Evolutionary conservation across 2,797 vertebrate species (phyloP), one percentile per base, ranked within the genome.

Genomic region (Perdix hodgsoniae): DNA sequence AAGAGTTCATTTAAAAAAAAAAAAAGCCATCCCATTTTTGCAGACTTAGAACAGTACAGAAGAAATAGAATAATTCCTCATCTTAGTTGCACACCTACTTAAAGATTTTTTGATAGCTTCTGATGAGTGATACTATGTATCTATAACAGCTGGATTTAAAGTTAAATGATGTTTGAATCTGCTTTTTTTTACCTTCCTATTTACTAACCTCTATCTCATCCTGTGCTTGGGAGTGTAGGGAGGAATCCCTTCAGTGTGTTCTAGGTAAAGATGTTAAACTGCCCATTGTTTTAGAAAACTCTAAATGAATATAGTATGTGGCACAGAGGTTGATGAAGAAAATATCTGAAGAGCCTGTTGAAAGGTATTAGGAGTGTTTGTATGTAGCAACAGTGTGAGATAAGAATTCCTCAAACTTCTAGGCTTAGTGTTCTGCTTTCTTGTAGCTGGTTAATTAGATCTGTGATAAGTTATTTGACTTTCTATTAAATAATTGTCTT

Each of bases 331-430:
- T 92, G 72, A 86, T 96, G 87, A 90, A 93, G 79, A 80, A 96
- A 95, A 79, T 96, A 72, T 8, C 56, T 91, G 71, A 95, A 91
- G 67, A 96, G 82, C 60, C 73, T 91, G 65, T 93, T 95, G 92
- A 95, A 95, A 97, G 92, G 91, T 76, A 60, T 85, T 95, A 84
- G 88, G 74, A 65, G 93, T 96, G 37, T 87, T 88, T 95, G 83
- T 92, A 40, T 88, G 59, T 94, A 89, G 86, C 90, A 85, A 45
- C 8, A 80, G 52, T 49, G 45, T 83, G 87, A 94, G 91, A 97
- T 77, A 93, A 77, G 18, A 10, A 39, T 91, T 63, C 33, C 56
- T 86, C 61, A 59, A 12, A 33, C 49, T 83, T 75, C 24, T 88
- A 90, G 86, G 78, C 72, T 95, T 93, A 93, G 63, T 78, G 75